Evolutionary conservation across 2,888 invertebrate genomes (phyloP).

Genomic region (Rhaphigaster nebulosa): DNA sequence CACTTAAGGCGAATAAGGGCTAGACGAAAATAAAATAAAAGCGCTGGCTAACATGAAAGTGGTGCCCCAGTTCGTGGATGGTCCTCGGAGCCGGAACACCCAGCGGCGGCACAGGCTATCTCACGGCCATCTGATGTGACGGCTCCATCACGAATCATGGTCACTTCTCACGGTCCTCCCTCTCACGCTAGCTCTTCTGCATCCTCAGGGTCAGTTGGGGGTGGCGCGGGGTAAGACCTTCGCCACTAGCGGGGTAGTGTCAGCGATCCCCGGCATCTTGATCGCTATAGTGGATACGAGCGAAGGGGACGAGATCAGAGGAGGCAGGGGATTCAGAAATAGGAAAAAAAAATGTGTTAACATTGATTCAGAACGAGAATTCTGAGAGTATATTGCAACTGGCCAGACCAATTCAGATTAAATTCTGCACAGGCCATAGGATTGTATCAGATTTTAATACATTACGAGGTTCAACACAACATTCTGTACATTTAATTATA

Average conservation of each 20-base stretch:
- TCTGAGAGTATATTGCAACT: too few species aligned
- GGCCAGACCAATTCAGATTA: too few species aligned
- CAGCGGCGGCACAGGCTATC: constrained; percentile 40
- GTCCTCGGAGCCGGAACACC: constrained; percentile 21
- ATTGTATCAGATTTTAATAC: too few species aligned
- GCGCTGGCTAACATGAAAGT: constrained; percentile 35
- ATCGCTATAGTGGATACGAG: background rate
- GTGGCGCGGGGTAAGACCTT: constrained; percentile 4
- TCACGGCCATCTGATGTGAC: constrained; percentile 56
- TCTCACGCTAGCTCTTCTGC: constrained; percentile 42
- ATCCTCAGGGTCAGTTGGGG: constrained; percentile 3
- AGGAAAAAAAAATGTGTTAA: background rate
- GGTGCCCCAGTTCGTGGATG: constrained; percentile 44
- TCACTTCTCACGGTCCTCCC: constrained; percentile 47
- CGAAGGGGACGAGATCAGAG: background rate
- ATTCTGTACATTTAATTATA: too few species aligned
- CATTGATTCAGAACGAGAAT: background rate
- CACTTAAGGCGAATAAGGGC: constrained; percentile 43
- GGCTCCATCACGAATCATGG: constrained; percentile 48
- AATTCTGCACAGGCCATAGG: too few species aligned
- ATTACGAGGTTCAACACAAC: too few species aligned
- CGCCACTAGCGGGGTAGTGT: background rate
- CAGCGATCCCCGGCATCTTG: background rate
- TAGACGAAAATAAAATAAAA: background rate
- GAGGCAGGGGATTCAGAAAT: background rate